Percentiles rank a stretch among this genome's conserved stretches.
These are phyloP conservation scores for Drosophila rufa DNA, from an alignment of 1,140 invertebrate species.

Conservation along the genomic window DNA sequence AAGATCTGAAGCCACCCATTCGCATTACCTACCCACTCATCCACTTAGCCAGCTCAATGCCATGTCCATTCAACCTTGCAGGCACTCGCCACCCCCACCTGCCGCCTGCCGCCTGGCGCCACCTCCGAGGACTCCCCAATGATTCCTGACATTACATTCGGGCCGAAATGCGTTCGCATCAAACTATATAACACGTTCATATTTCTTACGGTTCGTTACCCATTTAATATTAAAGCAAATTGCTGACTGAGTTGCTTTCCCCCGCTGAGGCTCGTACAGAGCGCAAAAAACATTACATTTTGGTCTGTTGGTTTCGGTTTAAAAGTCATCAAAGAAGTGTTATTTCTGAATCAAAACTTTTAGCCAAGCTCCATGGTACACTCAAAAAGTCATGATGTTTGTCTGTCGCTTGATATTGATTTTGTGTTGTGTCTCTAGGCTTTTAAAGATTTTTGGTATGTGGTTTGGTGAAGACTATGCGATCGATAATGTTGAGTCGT, in stretches of 20 bases:
- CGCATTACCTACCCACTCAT: conserved; percentile 16
- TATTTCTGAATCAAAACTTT: conserved; percentile 10
- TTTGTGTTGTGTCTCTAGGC: background rate
- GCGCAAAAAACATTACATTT: conserved; percentile 3
- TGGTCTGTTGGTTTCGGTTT: background rate
- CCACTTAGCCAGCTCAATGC: conserved; percentile 52
- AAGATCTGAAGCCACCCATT: conserved; percentile 53
- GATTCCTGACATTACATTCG: conserved; percentile 51
- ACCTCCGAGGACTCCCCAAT: conserved; percentile 33
- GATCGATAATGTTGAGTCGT: conserved; percentile 1
- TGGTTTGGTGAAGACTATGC: background rate
- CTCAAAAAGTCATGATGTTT: background rate
- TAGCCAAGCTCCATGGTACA: background rate
- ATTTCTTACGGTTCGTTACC: conserved; percentile 81
- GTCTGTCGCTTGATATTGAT: conserved; percentile 5
- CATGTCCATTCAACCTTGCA: conserved; percentile 50
- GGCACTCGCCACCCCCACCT: conserved; percentile 5
- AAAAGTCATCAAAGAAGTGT: background rate
- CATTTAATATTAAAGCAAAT: conserved; percentile 84
- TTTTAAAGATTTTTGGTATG: background rate
- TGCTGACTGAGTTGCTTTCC: conserved; percentile 56
- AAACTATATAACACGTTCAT: conserved; percentile 79
- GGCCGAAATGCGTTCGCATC: conserved; percentile 72
- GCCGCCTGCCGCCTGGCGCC: background rate
- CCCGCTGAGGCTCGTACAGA: background rate